These are phyloP conservation scores for Hippocampus abdominalis DNA, from an alignment of 2,113 vertebrate species.

Conservation along the genomic window DNA sequence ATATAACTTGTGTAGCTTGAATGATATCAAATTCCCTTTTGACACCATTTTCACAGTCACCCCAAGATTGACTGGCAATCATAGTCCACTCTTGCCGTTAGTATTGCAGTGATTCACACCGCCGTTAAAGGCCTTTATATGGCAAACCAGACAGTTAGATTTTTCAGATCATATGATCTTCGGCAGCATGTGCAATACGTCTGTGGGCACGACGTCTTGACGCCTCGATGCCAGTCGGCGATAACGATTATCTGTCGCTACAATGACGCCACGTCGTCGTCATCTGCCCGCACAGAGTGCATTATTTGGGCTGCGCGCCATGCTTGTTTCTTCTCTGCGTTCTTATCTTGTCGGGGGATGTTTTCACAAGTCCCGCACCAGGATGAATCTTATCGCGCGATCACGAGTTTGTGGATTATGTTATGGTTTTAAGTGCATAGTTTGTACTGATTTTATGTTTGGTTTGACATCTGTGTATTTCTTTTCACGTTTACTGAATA, in stretches of 20 bases:
- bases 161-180: not conserved
- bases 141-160: too few relatives aligned
- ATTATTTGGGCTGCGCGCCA: slow-evolving; percentile 49
- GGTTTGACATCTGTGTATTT: slow-evolving; percentile 17
- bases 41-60: too few relatives aligned
- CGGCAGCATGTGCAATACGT: slow-evolving; percentile 34
- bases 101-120: too few relatives aligned
- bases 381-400: slow-evolving; percentile 34
- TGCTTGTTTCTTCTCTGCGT: slow-evolving; percentile 59
- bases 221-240: slow-evolving; percentile 64
- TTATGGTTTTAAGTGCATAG: slow-evolving; percentile 36
- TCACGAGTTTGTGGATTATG: slow-evolving; percentile 36
- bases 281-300: slow-evolving; percentile 36
- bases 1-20: too few relatives aligned
- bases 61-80: too few relatives aligned
- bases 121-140: too few relatives aligned
- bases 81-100: too few relatives aligned
- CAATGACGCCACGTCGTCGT: slow-evolving; percentile 46
- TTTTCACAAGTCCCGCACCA: slow-evolving; percentile 33
- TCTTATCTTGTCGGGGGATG: slow-evolving; percentile 58
- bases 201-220: slow-evolving; percentile 50
- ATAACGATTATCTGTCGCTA: slow-evolving; percentile 55
- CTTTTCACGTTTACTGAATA: slow-evolving; percentile 14
- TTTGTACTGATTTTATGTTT: not conserved
- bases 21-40: too few relatives aligned